Conservation (phyloP, 2,113 vertebrate genomes). For the Hemichromis elongatus region DNA sequence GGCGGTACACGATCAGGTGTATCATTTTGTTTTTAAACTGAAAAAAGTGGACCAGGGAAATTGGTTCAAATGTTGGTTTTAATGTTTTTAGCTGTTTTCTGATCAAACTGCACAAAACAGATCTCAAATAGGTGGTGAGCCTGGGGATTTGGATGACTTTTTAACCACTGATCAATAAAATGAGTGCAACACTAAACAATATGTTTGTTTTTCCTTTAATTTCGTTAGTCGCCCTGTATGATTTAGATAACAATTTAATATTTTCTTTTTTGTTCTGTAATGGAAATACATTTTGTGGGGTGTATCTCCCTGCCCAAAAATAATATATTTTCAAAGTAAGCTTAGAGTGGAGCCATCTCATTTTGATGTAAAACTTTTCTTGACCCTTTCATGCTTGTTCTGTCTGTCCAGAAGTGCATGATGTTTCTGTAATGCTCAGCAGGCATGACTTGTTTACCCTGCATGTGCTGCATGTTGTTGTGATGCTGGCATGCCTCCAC, state of each 20-base stretch:
- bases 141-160: constrained; percentile 65
- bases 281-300: background rate
- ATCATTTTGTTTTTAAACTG: constrained; percentile 52
- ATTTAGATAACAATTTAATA: background rate
- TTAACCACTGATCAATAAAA: constrained; percentile 83
- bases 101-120: constrained; percentile 75
- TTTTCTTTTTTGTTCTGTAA: background rate
- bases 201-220: constrained; percentile 50
- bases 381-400: constrained; percentile 15
- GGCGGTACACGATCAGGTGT: constrained; percentile 67
- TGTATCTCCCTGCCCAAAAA: background rate
- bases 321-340: background rate
- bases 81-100: constrained; percentile 59
- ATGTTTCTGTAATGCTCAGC: constrained; percentile 1
- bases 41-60: constrained; percentile 45
- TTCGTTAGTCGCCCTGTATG: background rate
- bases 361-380: background rate
- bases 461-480: constrained; percentile 29
- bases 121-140: constrained; percentile 55
- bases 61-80: constrained; percentile 61
- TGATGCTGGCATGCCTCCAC: background rate
- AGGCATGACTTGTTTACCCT: constrained; percentile 28
- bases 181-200: constrained; percentile 66
- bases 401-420: constrained; percentile 27
- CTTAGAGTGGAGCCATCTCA: background rate